Base-by-base conservation (phyloP, 2,113 vertebrate species). In the Aldabrachelys gigantea region DNA sequence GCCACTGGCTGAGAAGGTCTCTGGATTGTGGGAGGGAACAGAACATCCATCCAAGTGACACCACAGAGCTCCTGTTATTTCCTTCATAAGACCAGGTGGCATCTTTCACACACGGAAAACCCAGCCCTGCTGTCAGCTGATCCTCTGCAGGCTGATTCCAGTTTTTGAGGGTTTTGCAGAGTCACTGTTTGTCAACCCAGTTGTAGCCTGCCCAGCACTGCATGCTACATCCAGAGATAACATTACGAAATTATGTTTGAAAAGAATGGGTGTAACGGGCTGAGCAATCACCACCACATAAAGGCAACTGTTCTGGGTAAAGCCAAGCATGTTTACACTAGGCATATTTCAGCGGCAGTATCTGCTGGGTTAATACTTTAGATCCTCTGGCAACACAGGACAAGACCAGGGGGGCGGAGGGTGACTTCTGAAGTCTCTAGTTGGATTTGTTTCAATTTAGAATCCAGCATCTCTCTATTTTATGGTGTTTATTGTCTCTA, bases 171-270 rank as follows among this genome's bases (percentile, higher is more conserved):
- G 49, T 13, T 41, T 78, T 47, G 22, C 75, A 78, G 75, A 78
- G 38, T 47, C 75, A 78, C 41, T 22, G 49, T 2, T 82, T 56
- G 2, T 62, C 1, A 44, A 22, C 11, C 16, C 2, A 0, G 22
- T 6, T 10, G 2, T 27, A 21, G 62, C 76, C 29, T 11, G n/a
- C 52, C 49, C 69, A 75, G 27, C 41, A 22, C 38, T 44, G 31
- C 49, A 0, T 4, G 2, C 85, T 84, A 84, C 56, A 21, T 2
- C n/a, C 1, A 0, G 59, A 16, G 87, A 47, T 13, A 47, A 35
- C 38, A 1, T 47, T 87, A 65, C 80, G 91, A 11, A 8, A 6
- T 0, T 29, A 85, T 35, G 21, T 24, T 35, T 0, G 59, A 4
- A 27, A 22, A 49, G 65, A 82, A 41, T 3, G 47, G 50, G 35